A percentile compares a stretch with the other conserved stretches of the same genome.
Evolutionary conservation across 35 echinoderm and acorn worm species (phyloP).

Genomic region (Ophioderma brevispina): DNA sequence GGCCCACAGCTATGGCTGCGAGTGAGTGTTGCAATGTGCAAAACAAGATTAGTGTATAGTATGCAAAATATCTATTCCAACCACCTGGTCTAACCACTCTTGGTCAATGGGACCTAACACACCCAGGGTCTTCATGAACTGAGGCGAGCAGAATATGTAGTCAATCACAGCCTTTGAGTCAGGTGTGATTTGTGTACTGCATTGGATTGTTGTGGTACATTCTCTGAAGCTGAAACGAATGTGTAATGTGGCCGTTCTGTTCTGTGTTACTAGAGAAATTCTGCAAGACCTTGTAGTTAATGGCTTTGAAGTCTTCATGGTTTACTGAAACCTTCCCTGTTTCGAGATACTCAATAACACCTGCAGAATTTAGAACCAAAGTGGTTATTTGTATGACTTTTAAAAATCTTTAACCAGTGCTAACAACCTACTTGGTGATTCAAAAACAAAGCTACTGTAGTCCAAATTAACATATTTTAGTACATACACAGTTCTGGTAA

Average conservation of each 20-base stretch:
- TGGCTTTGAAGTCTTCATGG: conserved; percentile 95
- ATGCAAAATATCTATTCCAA: too few relatives aligned
- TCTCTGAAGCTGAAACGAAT: conserved; percentile 77
- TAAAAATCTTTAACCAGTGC: too few relatives aligned
- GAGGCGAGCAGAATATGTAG: conserved; percentile 82
- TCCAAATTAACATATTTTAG: too few relatives aligned
- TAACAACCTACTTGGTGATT: too few relatives aligned
- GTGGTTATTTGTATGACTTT: too few relatives aligned
- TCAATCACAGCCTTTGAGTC: conserved; percentile 97
- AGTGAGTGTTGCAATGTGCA: too few relatives aligned
- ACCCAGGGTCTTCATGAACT: conserved; percentile 77
- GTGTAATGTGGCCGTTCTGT: conserved; percentile 76
- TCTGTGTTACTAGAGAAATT: conserved; percentile 87
- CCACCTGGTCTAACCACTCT: conserved; percentile 74
- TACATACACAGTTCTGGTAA: too few relatives aligned
- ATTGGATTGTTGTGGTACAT: conserved; percentile 79
- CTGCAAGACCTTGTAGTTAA: conserved; percentile 86
- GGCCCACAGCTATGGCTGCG: too few relatives aligned
- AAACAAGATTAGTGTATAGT: too few relatives aligned
- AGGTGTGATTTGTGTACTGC: conserved; percentile 93
- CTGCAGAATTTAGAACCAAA: conserved; percentile 27
- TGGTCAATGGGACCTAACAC: conserved; percentile 73
- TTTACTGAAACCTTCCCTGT: conserved; percentile 74
- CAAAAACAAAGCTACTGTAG: too few relatives aligned
- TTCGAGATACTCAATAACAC: conserved; percentile 90